Evolutionary conservation across 2,888 invertebrate species (phyloP).

Genomic region (Pterostichus madidus): DNA sequence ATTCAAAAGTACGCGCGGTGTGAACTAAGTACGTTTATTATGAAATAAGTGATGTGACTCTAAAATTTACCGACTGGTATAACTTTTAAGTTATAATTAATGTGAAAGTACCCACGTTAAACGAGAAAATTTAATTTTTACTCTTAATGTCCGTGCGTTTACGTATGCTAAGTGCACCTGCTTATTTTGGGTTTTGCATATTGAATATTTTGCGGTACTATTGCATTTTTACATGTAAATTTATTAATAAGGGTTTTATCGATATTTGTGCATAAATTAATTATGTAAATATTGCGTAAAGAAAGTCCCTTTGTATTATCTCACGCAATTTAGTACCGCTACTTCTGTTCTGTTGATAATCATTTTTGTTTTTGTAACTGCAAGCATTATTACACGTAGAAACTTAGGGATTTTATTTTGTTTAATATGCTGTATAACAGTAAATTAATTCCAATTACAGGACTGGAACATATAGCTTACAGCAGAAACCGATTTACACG

Average conservation of each 20-base stretch:
- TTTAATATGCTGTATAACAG: too few relatives aligned
- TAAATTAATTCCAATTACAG: too few relatives aligned
- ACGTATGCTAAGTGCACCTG: constrained; percentile 53
- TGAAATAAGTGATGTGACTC: constrained; percentile 62
- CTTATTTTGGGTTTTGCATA: constrained; percentile 43
- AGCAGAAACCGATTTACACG: too few relatives aligned
- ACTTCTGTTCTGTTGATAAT: neutral
- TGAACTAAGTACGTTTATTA: constrained; percentile 49
- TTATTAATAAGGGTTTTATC: constrained; percentile 52
- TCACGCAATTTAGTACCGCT: too few relatives aligned
- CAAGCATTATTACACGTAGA: too few relatives aligned
- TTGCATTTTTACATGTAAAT: constrained; percentile 2
- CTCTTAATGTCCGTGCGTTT: constrained; percentile 42
- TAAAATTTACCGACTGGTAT: constrained; percentile 62
- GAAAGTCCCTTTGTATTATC: too few relatives aligned
- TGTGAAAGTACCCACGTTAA: constrained; percentile 61
- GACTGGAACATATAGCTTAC: too few relatives aligned
- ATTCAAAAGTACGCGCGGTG: constrained; percentile 8
- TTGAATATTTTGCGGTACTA: constrained; percentile 42
- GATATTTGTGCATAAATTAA: constrained; percentile 43
- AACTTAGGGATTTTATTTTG: too few relatives aligned
- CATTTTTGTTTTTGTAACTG: neutral
- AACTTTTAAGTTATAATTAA: constrained; percentile 63
- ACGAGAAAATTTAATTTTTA: constrained; percentile 59
- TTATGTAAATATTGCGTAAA: neutral